Conservation (phyloP, 2,113 vertebrate species). For the Lepus timidus region DNA sequence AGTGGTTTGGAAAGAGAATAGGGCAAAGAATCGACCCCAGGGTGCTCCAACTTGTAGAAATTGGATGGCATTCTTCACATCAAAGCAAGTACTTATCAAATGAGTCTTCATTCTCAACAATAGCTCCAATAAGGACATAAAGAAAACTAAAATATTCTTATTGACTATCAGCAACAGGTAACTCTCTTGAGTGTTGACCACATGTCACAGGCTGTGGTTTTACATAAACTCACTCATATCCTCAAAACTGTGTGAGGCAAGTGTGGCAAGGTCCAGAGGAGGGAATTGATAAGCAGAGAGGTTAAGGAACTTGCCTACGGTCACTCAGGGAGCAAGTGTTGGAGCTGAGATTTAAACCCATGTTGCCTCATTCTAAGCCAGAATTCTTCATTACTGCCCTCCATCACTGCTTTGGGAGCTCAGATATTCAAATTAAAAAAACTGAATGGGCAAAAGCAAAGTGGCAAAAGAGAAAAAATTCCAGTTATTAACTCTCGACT, state of each 20-base stretch:
- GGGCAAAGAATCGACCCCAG: neutral
- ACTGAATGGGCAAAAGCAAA: neutral
- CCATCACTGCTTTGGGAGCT: neutral
- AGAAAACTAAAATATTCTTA: neutral
- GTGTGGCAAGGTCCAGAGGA: neutral
- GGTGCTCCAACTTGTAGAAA: neutral
- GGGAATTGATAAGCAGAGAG: neutral
- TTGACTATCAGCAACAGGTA: neutral
- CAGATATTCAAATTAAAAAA: neutral
- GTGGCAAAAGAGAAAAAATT: neutral
- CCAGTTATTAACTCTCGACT: neutral
- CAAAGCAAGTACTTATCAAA: neutral
- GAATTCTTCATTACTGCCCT: neutral
- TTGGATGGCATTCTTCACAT: neutral
- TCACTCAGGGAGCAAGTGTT: neutral
- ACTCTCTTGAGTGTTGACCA: neutral
- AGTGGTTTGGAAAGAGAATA: neutral
- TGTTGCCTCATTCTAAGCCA: neutral
- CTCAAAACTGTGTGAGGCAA: neutral
- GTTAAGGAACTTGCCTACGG: neutral
- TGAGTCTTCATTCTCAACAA: neutral
- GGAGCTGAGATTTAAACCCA: neutral
- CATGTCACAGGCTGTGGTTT: neutral
- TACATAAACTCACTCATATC: neutral
- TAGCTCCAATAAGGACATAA: neutral